Evolutionary conservation across 2,113 vertebrate genomes (phyloP).

Genomic region (Australoheros scitulus): DNA sequence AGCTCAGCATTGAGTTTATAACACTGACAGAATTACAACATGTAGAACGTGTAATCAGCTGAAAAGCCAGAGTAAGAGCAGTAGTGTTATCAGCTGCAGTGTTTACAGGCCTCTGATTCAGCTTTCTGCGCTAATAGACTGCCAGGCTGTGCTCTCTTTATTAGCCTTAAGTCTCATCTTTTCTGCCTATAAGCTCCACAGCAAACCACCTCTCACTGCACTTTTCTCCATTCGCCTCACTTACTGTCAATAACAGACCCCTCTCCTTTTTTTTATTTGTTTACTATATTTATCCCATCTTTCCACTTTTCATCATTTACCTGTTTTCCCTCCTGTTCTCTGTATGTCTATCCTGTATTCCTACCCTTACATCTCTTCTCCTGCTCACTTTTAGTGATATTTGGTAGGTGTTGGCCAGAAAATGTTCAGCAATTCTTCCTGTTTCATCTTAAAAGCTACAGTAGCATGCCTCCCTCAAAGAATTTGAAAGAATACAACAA

Average conservation of each 20-base stretch:
- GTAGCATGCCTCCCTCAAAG: background rate
- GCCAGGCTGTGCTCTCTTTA: constrained; percentile 55
- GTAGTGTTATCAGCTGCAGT: constrained; percentile 59
- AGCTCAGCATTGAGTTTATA: constrained; percentile 41
- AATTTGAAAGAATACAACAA: background rate
- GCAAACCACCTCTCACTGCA: background rate
- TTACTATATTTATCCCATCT: background rate
- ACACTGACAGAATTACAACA: constrained; percentile 39
- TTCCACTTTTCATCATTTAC: background rate
- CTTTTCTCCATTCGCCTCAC: background rate
- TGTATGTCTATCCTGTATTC: background rate
- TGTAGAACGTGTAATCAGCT: constrained; percentile 57
- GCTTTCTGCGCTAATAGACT: constrained; percentile 62
- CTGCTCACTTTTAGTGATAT: background rate
- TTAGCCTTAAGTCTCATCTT: constrained; percentile 40
- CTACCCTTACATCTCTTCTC: background rate
- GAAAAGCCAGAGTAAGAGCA: constrained; percentile 53
- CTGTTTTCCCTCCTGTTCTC: background rate
- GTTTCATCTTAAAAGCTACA: background rate
- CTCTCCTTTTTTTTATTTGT: background rate
- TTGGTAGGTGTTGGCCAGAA: background rate
- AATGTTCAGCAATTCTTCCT: background rate
- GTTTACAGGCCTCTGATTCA: constrained; percentile 71
- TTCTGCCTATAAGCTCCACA: constrained; percentile 7
- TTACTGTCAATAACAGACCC: background rate